A percentile compares a stretch with the other conserved stretches of the same genome.
Evolutionary conservation across 2,888 invertebrate species (phyloP).

Genomic region (Herminia tarsipennalis): DNA sequence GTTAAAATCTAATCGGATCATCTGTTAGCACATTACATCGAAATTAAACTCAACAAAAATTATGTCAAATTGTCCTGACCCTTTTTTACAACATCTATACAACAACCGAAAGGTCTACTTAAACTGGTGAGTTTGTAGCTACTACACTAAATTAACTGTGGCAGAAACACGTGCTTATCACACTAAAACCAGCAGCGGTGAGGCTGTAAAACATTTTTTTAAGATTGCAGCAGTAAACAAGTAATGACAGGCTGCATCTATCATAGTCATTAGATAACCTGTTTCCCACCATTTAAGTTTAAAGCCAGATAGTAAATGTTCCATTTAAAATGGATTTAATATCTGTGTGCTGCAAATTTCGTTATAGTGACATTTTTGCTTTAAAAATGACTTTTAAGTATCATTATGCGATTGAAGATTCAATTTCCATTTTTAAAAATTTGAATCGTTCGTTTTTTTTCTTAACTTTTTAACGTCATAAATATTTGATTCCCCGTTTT

Average conservation of each 20-base stretch:
- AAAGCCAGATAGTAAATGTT: conserved; percentile 3
- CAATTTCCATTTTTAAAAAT: too few species aligned
- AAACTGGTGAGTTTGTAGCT: not conserved
- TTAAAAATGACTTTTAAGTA: too few species aligned
- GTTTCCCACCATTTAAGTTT: conserved; percentile 20
- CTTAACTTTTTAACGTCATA: too few species aligned
- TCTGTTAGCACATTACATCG: too few species aligned
- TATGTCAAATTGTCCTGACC: not conserved
- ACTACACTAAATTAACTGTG: not conserved
- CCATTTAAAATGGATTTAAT: not conserved
- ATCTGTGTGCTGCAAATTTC: too few species aligned
- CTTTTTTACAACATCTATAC: not conserved
- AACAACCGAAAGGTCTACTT: not conserved
- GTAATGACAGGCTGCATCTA: conserved; percentile 24
- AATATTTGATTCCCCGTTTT: too few species aligned
- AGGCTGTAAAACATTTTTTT: not conserved
- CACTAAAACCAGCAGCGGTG: not conserved
- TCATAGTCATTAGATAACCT: conserved; percentile 31
- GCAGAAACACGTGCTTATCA: conserved; percentile 5
- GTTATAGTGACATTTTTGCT: too few species aligned
- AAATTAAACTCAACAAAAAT: too few species aligned
- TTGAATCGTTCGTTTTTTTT: too few species aligned
- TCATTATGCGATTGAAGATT: too few species aligned
- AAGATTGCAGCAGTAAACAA: conserved; percentile 31
- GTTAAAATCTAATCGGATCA: too few species aligned